A percentile compares a stretch with the other conserved stretches of the same genome.
These are phyloP conservation scores for Oryzias woworae DNA, from an alignment of 2,113 vertebrate genomes.

Conservation along the genomic window DNA sequence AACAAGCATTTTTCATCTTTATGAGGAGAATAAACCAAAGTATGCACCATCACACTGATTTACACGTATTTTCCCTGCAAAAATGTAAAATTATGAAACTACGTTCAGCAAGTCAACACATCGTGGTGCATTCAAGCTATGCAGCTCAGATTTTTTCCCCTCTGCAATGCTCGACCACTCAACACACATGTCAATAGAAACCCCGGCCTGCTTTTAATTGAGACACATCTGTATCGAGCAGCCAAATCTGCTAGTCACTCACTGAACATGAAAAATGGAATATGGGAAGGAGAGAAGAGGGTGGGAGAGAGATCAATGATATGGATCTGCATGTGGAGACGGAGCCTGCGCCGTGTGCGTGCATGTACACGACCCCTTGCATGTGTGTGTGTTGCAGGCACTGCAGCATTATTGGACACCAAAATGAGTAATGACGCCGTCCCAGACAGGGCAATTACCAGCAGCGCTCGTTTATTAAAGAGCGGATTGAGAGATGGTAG, in stretches of 20 bases:
- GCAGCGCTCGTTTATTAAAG: constrained; percentile 76
- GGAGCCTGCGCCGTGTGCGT: constrained; percentile 36
- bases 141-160: constrained; percentile 9
- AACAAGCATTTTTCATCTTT: no score
- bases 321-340: constrained; percentile 76
- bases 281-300: constrained; percentile 48
- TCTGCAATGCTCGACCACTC: constrained; percentile 11
- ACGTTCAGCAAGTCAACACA: background rate
- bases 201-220: constrained; percentile 64
- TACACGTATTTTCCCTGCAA: no score
- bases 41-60: no score
- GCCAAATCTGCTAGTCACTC: constrained; percentile 76
- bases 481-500: constrained; percentile 53
- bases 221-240: constrained; percentile 74
- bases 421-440: constrained; percentile 78
- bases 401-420: constrained; percentile 75
- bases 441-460: constrained; percentile 76
- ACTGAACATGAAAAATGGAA: constrained; percentile 81
- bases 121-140: constrained; percentile 1
- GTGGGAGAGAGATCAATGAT: constrained; percentile 74
- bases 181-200: constrained; percentile 34
- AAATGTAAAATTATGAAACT: no score
- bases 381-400: constrained; percentile 9
- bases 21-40: no score
- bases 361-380: constrained; percentile 21